These are phyloP conservation scores for Meta bourneti DNA, from an alignment of 2,888 invertebrate species.

Conservation along the genomic window DNA sequence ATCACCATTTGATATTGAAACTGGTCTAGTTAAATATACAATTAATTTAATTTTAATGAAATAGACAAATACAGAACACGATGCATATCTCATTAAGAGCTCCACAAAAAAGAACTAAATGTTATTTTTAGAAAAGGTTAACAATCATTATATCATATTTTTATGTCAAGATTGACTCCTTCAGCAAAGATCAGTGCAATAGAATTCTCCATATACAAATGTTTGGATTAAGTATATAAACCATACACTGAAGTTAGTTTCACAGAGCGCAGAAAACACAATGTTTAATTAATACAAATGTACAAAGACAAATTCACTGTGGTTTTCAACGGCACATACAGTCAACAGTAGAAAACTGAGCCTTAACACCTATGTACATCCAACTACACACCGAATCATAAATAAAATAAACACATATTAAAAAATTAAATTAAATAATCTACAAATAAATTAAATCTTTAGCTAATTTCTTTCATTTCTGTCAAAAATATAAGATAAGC, in stretches of 20 bases:
- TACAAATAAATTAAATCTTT: conserved; percentile 13
- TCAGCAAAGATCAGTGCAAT: too few species aligned
- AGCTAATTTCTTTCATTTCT: conserved; percentile 6
- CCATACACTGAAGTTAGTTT: conserved; percentile 12
- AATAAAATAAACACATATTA: neutral
- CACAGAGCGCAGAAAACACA: conserved; percentile 17
- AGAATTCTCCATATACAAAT: too few species aligned
- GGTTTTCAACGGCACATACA: conserved; percentile 73
- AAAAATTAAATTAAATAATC: conserved; percentile 6
- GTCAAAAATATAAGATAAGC: neutral
- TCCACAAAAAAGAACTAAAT: too few species aligned
- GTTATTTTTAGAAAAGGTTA: too few species aligned
- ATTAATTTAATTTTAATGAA: too few species aligned
- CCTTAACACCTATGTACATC: conserved; percentile 9
- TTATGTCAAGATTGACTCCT: too few species aligned
- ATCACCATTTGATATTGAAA: too few species aligned
- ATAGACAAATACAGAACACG: too few species aligned
- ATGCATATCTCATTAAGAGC: too few species aligned
- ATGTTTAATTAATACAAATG: conserved; percentile 58
- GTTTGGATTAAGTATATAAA: conserved; percentile 10
- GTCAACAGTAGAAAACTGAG: conserved; percentile 55
- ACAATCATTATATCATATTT: too few species aligned
- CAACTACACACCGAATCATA: neutral
- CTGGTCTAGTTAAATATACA: too few species aligned
- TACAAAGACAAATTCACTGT: conserved; percentile 56